A percentile compares a stretch with the other conserved stretches of the same genome.
Evolutionary conservation across 2,888 invertebrate genomes (phyloP).

Genomic region (Cremastinae sp.): DNA sequence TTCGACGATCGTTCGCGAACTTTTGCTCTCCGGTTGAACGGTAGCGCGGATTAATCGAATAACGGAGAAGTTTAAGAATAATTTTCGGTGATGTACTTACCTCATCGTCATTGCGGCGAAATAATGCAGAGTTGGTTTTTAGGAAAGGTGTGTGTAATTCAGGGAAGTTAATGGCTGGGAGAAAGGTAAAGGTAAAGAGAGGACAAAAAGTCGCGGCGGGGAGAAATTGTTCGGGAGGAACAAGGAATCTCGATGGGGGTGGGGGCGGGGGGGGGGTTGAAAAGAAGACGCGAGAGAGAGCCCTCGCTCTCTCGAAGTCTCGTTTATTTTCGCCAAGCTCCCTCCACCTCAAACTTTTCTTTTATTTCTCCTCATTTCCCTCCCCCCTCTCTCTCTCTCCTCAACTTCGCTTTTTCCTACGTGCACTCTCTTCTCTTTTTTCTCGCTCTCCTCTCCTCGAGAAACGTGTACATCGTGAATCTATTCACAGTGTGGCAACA

Average conservation of each 20-base stretch:
- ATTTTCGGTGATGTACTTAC: slow-evolving; percentile 43
- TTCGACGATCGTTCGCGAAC: neutral
- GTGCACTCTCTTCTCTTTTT: slow-evolving; percentile 22
- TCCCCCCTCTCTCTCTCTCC: slow-evolving; percentile 27
- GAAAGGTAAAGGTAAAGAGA: slow-evolving; percentile 24
- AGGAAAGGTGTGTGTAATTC: slow-evolving; percentile 46
- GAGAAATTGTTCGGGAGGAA: slow-evolving; percentile 27
- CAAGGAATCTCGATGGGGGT: slow-evolving; percentile 17
- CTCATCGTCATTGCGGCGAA: slow-evolving; percentile 22
- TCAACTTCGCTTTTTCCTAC: slow-evolving; percentile 27
- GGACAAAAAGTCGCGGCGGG: no score
- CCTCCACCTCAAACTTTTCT: slow-evolving; percentile 40
- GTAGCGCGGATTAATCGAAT: slow-evolving; percentile 28
- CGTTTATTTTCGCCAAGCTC: slow-evolving; percentile 58
- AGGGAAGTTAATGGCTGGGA: slow-evolving; percentile 59
- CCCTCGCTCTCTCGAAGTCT: slow-evolving; percentile 50
- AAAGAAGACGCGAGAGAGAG: slow-evolving; percentile 42
- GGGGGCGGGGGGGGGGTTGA: slow-evolving; percentile 23
- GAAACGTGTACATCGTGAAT: slow-evolving; percentile 40
- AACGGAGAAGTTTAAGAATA: slow-evolving; percentile 26
- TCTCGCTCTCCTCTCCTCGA: no score
- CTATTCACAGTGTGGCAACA: slow-evolving; percentile 63
- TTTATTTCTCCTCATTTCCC: slow-evolving; percentile 30
- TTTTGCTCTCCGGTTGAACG: neutral
- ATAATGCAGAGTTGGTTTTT: slow-evolving; percentile 2